Evolutionary conservation across 35 echinoderm and acorn worm species (phyloP), one percentile per base, ranked within the genome.

Genomic region (Eucidaris tribuloides): DNA sequence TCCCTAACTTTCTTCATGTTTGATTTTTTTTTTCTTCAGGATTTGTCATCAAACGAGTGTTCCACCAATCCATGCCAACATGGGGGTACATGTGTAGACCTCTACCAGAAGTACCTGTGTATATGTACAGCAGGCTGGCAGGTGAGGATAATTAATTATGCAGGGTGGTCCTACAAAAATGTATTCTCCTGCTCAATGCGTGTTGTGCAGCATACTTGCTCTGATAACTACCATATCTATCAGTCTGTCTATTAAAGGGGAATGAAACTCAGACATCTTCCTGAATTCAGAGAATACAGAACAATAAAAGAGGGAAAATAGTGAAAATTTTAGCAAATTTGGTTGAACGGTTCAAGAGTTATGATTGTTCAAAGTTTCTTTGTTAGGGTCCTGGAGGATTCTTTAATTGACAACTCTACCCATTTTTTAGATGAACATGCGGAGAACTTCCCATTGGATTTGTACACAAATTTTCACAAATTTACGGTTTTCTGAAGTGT

Each of bases 51-150:
- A 0, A 70, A 93, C 79, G 86, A 93, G 42, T 93, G 91, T 65
- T 45, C 54, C 22, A 93, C 57, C 22, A 88, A 80, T 68, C 91
- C 91, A 4, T 93, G 91, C 60, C 59, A 39, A 27, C 41, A 93
- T 59, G 79, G 85, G 1, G 91, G 91, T 23, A 88, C 91, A 0
- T 93, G 91, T 64, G 74, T 77, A 41, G 62, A 85, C 39, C 46
- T 88, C 22, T 93, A 88, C 56, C 77, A 84, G 23, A 58, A 72
- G 20, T 93, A 78, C 68, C 72, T 83, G 34, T 93, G 91, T 54
- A 56, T 76, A 2, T 93, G 91, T 78, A 46, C 85, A 44, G 15
- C 71, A 44, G 86, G 63, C 14, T 93, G 85, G 85, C 59, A 71
- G 72, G 91, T 93, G 79, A 60, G 79, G 83, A 29, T 52, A 44